Conservation (phyloP, 2,797 vertebrate species). For the Eleutherodactylus coqui region DNA sequence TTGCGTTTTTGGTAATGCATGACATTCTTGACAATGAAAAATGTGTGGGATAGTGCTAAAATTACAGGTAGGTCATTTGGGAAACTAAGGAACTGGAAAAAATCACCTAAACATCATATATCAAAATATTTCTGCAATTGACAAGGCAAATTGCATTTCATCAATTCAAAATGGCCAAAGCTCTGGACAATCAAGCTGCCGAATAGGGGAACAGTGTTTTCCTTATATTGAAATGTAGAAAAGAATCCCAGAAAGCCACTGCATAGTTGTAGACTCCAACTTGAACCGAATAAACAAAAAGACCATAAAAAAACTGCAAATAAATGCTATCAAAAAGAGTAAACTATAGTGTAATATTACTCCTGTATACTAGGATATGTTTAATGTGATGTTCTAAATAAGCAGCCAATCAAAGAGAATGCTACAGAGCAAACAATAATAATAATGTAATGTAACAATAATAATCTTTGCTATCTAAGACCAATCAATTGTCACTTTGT, state of each 20-base stretch:
- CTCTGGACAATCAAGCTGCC: not conserved
- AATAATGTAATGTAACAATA: too few relatives aligned
- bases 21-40: not conserved
- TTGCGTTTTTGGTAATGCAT: constrained; percentile 24
- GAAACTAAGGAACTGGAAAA: constrained; percentile 6
- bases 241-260: not conserved
- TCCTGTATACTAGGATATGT: not conserved
- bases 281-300: not conserved
- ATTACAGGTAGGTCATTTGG: constrained; percentile 15
- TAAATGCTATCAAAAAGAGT: not conserved
- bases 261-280: not conserved
- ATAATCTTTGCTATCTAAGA: too few relatives aligned
- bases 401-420: too few relatives aligned
- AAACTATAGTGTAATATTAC: not conserved
- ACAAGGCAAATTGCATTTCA: constrained; percentile 28
- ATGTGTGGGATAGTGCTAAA: not conserved
- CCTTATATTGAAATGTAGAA: not conserved
- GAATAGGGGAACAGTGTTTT: not conserved
- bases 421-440: too few relatives aligned
- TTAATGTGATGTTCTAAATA: not conserved
- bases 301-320: not conserved
- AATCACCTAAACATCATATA: constrained; percentile 17
- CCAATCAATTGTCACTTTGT: too few relatives aligned
- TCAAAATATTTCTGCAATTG: constrained; percentile 34
- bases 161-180: not conserved